These are phyloP conservation scores for Drosophila punjabiensis DNA, from an alignment of 1,140 invertebrate genomes.

Conservation along the genomic window DNA sequence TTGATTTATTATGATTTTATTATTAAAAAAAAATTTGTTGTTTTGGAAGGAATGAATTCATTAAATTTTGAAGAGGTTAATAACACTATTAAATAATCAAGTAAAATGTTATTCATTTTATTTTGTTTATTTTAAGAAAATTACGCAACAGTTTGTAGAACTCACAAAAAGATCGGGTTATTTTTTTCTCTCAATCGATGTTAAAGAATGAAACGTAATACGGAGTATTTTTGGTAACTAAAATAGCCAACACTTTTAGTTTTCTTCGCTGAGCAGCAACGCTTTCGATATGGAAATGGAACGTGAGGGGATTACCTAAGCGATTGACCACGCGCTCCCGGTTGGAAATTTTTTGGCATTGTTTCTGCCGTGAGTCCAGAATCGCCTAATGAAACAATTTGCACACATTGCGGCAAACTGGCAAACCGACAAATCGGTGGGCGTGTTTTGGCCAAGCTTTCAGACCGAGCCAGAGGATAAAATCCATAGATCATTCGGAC, in stretches of 20 bases:
- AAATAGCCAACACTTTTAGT: neutral
- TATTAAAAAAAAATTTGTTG: neutral
- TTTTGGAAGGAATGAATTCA: neutral
- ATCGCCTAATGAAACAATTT: constrained; percentile 67
- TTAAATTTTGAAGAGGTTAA: too few relatives aligned
- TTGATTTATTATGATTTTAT: constrained; percentile 5
- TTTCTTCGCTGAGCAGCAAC: constrained; percentile 10
- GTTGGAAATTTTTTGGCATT: constrained; percentile 48
- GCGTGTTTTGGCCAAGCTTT: constrained; percentile 23
- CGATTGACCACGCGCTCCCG: constrained; percentile 51
- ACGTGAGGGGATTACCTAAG: constrained; percentile 38
- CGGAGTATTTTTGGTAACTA: neutral
- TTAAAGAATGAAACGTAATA: neutral
- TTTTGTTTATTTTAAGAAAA: neutral
- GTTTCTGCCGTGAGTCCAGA: constrained; percentile 33
- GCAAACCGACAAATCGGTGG: constrained; percentile 24
- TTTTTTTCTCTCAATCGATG: neutral
- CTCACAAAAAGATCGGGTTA: too few relatives aligned
- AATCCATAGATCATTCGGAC: constrained; percentile 32
- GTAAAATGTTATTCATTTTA: neutral
- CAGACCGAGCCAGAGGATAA: neutral
- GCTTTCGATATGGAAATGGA: constrained; percentile 16
- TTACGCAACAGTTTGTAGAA: neutral
- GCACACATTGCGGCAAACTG: constrained; percentile 59
- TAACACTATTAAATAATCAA: neutral